These are phyloP conservation scores for Trididemnum nubilum DNA, from an alignment of 23 tunicate species.

Conservation along the genomic window DNA sequence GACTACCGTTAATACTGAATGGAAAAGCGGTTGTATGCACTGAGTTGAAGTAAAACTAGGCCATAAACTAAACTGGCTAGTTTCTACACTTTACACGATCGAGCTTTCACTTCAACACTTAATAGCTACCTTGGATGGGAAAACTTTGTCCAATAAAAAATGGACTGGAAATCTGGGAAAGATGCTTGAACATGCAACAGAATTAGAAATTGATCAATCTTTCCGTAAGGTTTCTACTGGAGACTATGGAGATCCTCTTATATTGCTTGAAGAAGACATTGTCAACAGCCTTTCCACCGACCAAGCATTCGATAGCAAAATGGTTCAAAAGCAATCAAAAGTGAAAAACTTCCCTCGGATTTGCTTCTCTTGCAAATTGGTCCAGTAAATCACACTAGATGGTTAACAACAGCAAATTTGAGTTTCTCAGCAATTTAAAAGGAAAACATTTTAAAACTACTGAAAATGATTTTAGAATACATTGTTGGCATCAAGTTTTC, in stretches of 20 bases:
- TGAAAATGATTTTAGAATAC: not conserved
- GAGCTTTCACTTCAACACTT: not conserved
- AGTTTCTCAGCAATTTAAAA: not conserved
- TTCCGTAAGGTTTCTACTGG: not conserved
- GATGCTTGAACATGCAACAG: not conserved
- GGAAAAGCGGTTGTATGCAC: not conserved
- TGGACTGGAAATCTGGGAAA: not conserved
- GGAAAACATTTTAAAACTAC: not conserved
- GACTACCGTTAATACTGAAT: not conserved
- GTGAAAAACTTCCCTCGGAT: not conserved
- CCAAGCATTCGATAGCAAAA: not conserved
- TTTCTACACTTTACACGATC: not conserved
- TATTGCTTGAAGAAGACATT: not conserved
- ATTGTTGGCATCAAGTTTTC: not conserved
- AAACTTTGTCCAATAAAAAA: not conserved
- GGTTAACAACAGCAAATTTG: slow-evolving; percentile 11
- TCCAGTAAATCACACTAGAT: slow-evolving; percentile 8
- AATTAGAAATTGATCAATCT: not conserved
- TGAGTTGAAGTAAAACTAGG: not conserved
- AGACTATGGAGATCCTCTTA: not conserved
- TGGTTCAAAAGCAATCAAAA: not conserved
- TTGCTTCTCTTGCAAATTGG: not conserved
- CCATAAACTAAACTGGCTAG: not conserved
- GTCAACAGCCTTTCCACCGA: not conserved
- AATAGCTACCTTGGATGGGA: not conserved